Evolutionary conservation across 2,113 vertebrate genomes (phyloP).

Genomic region (Prochilodus magdalenae): DNA sequence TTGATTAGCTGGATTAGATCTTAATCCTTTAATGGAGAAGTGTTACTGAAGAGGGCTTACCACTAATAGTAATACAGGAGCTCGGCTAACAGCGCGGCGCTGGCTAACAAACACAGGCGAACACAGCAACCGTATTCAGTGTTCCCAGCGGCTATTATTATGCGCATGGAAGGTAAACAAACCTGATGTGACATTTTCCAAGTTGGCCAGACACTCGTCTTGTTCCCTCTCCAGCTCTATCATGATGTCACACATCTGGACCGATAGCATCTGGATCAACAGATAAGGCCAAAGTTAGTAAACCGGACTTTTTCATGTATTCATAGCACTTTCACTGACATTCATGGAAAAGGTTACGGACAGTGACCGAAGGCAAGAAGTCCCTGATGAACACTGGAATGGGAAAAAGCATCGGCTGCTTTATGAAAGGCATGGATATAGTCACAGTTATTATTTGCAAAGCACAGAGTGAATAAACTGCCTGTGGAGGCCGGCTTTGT

Average conservation of each 20-base stretch:
- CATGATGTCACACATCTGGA: conserved; percentile 52
- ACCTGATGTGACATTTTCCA: conserved; percentile 58
- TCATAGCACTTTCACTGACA: not conserved
- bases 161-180: conserved; percentile 27
- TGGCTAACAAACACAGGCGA: not conserved
- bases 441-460: not conserved
- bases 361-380: not conserved
- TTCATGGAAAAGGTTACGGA: conserved; percentile 15
- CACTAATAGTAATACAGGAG: not conserved
- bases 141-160: conserved; percentile 5
- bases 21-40: not conserved
- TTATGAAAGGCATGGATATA: conserved; percentile 3
- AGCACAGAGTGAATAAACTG: not conserved
- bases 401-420: not conserved
- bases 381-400: not conserved
- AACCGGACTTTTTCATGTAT: not conserved
- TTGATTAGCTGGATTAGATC: not conserved
- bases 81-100: not conserved
- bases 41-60: not conserved
- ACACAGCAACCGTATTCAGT: not conserved
- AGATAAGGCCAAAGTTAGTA: conserved; percentile 18
- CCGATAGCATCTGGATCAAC: conserved; percentile 45
- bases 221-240: conserved; percentile 52
- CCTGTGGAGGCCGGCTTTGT: not conserved
- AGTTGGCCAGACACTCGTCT: conserved; percentile 48